phyloP scores from a whole-genome alignment of 2,113 vertebrate genomes.

The Colossoma macropomum region DNA sequence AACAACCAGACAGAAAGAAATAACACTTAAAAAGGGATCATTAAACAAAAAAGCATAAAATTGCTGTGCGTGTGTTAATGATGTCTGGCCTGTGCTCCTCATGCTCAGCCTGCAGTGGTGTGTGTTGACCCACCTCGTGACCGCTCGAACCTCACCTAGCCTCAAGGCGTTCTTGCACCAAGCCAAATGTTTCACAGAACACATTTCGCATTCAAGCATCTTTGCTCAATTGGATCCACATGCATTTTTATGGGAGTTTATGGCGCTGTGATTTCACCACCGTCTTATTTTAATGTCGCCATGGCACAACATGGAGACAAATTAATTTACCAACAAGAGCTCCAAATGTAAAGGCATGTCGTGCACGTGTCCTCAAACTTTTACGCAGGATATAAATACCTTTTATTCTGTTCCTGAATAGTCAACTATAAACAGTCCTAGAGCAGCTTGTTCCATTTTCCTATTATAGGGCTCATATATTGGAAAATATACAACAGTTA shows the following conservation, averaged over 20 bases:
- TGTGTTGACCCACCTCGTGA: conserved; percentile 49
- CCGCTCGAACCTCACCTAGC: conserved; percentile 42
- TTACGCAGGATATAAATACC: conserved; percentile 20
- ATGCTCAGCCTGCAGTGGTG: conserved; percentile 13
- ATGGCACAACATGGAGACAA: conserved; percentile 61
- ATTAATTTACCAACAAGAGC: conserved; percentile 49
- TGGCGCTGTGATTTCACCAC: conserved; percentile 62
- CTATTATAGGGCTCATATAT: neutral
- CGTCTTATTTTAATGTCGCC: conserved; percentile 53
- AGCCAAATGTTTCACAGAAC: conserved; percentile 51
- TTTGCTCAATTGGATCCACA: conserved; percentile 51
- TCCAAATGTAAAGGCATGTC: conserved; percentile 30
- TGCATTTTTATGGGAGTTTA: conserved; percentile 42
- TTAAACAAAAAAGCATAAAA: neutral
- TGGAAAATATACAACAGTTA: too few relatives aligned
- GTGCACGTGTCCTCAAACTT: conserved; percentile 19
- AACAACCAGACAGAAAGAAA: neutral
- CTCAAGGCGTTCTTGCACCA: conserved; percentile 35
- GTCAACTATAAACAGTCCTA: conserved; percentile 2
- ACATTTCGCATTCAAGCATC: conserved; percentile 43
- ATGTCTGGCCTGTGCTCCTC: conserved; percentile 48
- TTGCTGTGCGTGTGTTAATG: conserved; percentile 39
- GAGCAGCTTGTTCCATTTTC: neutral
- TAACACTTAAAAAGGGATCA: too few relatives aligned
- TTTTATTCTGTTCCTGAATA: conserved; percentile 15